Conservation (phyloP, 2,888 invertebrate genomes). For the Uropetala carovei region DNA sequence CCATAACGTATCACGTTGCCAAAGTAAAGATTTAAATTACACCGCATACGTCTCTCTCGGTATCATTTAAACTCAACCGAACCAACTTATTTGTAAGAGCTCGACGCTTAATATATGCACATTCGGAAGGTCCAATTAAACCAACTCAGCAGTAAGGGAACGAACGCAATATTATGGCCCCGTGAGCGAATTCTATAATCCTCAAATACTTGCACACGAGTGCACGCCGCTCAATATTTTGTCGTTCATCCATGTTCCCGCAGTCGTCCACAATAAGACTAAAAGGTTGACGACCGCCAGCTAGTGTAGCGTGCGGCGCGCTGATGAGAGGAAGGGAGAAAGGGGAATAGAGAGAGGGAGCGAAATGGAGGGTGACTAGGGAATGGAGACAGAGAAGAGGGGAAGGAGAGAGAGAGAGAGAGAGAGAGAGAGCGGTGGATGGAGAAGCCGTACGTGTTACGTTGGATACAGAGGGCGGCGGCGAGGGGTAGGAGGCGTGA, state of each 20-base stretch:
- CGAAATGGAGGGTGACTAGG: too few species aligned
- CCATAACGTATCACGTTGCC: too few species aligned
- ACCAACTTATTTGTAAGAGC: not conserved
- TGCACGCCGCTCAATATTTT: not conserved
- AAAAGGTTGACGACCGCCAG: slow-evolving; percentile 15
- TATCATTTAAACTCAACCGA: not conserved
- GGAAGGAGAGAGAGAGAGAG: not conserved
- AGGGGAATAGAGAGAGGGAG: not conserved
- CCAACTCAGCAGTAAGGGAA: not conserved
- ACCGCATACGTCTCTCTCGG: too few species aligned
- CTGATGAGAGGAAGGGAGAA: not conserved
- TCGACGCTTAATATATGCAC: not conserved
- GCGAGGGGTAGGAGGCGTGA: not conserved
- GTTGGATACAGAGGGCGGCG: not conserved
- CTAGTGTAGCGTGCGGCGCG: not conserved
- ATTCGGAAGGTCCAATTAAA: not conserved
- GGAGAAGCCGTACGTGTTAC: not conserved
- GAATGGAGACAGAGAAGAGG: too few species aligned
- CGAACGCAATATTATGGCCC: not conserved
- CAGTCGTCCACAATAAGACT: not conserved
- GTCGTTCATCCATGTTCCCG: not conserved
- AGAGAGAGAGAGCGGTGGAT: not conserved
- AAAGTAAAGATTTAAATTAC: too few species aligned
- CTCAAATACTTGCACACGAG: not conserved
- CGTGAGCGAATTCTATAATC: slow-evolving; percentile 2